Evolutionary conservation across 2,888 invertebrate species (phyloP).

Genomic region (Rhopalosiphum nymphaeae): DNA sequence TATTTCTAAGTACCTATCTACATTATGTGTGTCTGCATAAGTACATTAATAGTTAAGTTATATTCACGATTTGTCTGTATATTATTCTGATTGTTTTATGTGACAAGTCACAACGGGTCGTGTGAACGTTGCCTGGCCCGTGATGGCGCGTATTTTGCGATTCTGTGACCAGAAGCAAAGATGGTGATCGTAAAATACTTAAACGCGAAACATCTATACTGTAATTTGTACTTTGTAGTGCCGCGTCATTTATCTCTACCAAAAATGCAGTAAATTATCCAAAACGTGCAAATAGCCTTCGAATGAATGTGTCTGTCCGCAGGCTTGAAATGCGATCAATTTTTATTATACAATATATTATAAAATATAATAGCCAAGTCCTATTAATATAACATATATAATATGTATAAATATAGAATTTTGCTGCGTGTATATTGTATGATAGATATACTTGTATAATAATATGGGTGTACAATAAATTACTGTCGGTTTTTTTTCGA

Average conservation of each 20-base stretch:
- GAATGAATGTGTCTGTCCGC: background rate
- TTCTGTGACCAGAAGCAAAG: slow-evolving; percentile 19
- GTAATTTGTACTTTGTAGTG: background rate
- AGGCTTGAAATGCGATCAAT: slow-evolving; percentile 16
- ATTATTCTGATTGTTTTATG: background rate
- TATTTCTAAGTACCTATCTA: background rate
- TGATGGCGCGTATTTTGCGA: background rate
- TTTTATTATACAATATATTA: slow-evolving; percentile 1
- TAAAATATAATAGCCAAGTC: background rate
- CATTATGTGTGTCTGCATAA: background rate
- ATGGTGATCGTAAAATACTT: slow-evolving; percentile 8
- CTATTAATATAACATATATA: background rate
- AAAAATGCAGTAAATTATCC: slow-evolving; percentile 31
- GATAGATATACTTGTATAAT: too few species aligned
- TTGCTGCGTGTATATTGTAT: background rate
- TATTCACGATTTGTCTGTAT: background rate
- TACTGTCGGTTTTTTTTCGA: background rate
- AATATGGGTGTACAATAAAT: background rate
- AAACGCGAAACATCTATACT: background rate
- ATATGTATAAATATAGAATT: background rate
- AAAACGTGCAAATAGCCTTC: background rate
- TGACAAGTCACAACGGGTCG: background rate
- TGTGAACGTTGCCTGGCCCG: background rate
- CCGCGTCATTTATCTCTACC: background rate
- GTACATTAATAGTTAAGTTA: background rate